These are phyloP conservation scores for Pitta sordida DNA, from an alignment of 2,113 vertebrate species.

Conservation along the genomic window DNA sequence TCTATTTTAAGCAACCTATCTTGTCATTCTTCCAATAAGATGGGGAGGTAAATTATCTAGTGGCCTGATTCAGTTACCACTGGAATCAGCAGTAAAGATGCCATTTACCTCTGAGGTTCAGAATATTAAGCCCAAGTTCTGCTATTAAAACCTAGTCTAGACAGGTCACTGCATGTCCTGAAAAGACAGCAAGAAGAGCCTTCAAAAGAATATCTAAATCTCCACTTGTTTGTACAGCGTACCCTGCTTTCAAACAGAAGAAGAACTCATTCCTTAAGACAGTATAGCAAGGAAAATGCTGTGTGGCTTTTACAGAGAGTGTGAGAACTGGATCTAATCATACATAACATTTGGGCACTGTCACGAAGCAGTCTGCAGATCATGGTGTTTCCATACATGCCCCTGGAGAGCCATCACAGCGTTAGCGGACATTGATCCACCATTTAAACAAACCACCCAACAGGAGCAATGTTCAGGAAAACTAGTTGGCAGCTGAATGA, in stretches of 20 bases:
- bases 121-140: neutral
- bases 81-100: neutral
- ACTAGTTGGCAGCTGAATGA: neutral
- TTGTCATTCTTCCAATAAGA: neutral
- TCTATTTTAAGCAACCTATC: neutral
- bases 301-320: neutral
- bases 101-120: neutral
- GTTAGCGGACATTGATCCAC: neutral
- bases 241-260: neutral
- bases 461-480: accelerated
- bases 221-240: neutral
- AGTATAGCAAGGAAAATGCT: neutral
- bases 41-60: neutral
- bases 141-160: slow-evolving; percentile 35
- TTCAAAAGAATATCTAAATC: neutral
- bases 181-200: neutral
- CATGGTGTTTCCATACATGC: neutral
- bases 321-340: neutral
- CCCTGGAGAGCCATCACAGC: neutral
- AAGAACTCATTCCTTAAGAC: neutral
- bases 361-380: neutral
- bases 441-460: neutral
- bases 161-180: neutral
- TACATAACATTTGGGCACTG: neutral
- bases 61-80: neutral